Conservation (phyloP, 2,113 vertebrate species). For the Forbesichthys papilliferus region DNA sequence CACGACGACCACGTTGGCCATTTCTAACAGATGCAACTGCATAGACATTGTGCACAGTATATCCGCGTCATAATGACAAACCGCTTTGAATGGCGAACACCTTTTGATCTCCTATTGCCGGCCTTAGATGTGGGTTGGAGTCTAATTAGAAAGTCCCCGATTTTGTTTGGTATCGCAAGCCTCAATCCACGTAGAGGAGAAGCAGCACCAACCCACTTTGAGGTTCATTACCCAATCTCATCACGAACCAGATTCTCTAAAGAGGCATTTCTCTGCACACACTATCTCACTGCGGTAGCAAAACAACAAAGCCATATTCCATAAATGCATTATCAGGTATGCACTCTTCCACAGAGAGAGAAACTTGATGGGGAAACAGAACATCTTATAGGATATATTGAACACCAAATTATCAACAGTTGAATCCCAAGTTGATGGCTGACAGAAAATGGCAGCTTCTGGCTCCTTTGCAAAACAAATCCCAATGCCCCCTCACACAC, state of each 20-base stretch:
- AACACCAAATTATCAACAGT: slow-evolving; percentile 53
- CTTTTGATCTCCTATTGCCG: slow-evolving; percentile 14
- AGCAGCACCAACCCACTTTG: slow-evolving; percentile 7
- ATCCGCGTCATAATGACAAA: slow-evolving; percentile 8
- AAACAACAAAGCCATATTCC: slow-evolving; percentile 48
- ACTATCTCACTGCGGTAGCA: slow-evolving; percentile 8
- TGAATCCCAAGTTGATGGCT: slow-evolving; percentile 56
- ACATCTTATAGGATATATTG: slow-evolving; percentile 49
- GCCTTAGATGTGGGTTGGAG: slow-evolving; percentile 5
- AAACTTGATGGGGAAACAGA: slow-evolving; percentile 62
- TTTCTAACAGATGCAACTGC: neutral
- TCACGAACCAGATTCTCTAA: too few relatives aligned
- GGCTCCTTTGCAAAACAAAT: slow-evolving; percentile 57
- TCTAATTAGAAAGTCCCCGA: slow-evolving; percentile 28
- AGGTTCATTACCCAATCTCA: slow-evolving; percentile 35
- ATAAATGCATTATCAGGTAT: slow-evolving; percentile 58
- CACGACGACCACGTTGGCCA: neutral
- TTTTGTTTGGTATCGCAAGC: slow-evolving; percentile 26
- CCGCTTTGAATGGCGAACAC: slow-evolving; percentile 5
- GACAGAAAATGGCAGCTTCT: slow-evolving; percentile 64
- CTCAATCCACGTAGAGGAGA: slow-evolving; percentile 28
- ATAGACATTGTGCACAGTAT: slow-evolving; percentile 11
- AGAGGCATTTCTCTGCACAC: neutral
- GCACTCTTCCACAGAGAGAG: slow-evolving; percentile 38
- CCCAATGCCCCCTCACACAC: slow-evolving; percentile 30